phyloP scores from a whole-genome alignment of 2,888 invertebrate genomes.

The Epirrhoe alternata region DNA sequence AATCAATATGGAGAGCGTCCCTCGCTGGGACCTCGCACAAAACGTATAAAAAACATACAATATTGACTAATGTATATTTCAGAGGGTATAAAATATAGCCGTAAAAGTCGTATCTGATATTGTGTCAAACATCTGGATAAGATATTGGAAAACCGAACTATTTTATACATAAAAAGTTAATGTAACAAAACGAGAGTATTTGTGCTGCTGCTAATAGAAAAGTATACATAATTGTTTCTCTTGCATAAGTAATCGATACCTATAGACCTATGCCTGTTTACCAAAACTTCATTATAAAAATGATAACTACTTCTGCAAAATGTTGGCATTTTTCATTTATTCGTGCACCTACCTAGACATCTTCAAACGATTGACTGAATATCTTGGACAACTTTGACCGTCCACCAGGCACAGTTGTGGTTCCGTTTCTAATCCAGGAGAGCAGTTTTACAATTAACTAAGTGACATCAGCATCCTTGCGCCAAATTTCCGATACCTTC shows the following conservation, averaged over 20 bases:
- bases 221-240: no score
- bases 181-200: no score
- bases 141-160: constrained; percentile 57
- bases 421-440: neutral
- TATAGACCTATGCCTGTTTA: no score
- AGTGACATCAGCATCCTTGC: constrained; percentile 22
- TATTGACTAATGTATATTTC: constrained; percentile 60
- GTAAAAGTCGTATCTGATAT: constrained; percentile 65
- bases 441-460: constrained; percentile 16
- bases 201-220: no score
- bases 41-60: constrained; percentile 45
- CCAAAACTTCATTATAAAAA: no score
- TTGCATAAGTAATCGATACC: no score
- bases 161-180: constrained; percentile 3
- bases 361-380: no score
- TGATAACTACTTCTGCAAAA: no score
- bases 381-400: no score
- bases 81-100: constrained; percentile 55
- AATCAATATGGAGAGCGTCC: constrained; percentile 52
- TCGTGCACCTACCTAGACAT: no score
- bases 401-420: neutral
- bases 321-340: no score
- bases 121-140: constrained; percentile 72
- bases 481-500: constrained; percentile 29
- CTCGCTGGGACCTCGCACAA: constrained; percentile 41